A percentile compares a stretch with the other conserved stretches of the same genome.
These are phyloP conservation scores for Drosophila teissieri DNA, from an alignment of 1,140 invertebrate genomes.

Conservation along the genomic window DNA sequence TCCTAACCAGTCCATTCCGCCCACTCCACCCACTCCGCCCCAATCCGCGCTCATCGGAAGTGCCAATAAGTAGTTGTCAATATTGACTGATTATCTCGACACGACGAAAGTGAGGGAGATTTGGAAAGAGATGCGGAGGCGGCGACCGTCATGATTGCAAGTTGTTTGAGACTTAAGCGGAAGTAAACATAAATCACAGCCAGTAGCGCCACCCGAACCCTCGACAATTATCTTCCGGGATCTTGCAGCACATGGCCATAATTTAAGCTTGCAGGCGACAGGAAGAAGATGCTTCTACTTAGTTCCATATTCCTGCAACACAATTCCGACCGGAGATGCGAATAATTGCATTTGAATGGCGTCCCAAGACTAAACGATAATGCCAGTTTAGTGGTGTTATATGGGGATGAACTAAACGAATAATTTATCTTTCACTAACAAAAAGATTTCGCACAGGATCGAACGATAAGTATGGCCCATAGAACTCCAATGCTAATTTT, in stretches of 20 bases:
- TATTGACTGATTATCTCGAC: slow-evolving; percentile 84
- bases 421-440: slow-evolving; percentile 23
- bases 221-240: slow-evolving; percentile 67
- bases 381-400: background rate
- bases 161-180: slow-evolving; percentile 65
- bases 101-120: slow-evolving; percentile 38
- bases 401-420: slow-evolving; percentile 26
- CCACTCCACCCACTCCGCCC: slow-evolving; percentile 19
- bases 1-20: background rate
- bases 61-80: slow-evolving; percentile 84
- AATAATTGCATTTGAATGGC: slow-evolving; percentile 72
- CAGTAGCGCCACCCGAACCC: slow-evolving; percentile 14
- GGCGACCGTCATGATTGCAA: slow-evolving; percentile 64
- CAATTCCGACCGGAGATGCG: slow-evolving; percentile 65
- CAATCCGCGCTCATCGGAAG: slow-evolving; percentile 60
- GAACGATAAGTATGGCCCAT: too few relatives aligned
- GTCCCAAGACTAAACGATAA: slow-evolving; percentile 3
- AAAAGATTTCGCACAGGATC: background rate
- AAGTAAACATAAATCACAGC: slow-evolving; percentile 78
- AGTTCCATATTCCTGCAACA: slow-evolving; percentile 51
- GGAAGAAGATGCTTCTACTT: slow-evolving; percentile 78
- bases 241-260: slow-evolving; percentile 64
- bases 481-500: too few relatives aligned
- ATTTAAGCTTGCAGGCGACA: slow-evolving; percentile 61
- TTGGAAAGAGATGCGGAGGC: background rate